phyloP scores from a whole-genome alignment of 2,113 vertebrate genomes.

The Notiomystis cincta region DNA sequence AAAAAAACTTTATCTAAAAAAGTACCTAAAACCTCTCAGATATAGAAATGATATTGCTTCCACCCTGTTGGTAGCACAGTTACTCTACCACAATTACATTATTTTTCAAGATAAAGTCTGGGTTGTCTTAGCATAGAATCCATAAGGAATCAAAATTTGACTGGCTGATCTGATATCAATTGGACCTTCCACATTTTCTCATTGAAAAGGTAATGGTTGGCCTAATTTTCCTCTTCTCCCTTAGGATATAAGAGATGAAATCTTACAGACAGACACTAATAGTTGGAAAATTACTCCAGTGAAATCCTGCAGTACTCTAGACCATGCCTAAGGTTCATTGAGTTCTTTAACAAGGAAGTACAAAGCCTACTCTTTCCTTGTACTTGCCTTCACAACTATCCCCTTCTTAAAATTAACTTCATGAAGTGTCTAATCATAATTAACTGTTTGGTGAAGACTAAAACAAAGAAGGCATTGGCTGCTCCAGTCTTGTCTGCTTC shows the following conservation, averaged over 20 bases:
- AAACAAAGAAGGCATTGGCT: neutral
- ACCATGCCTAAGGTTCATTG: neutral
- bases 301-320: neutral
- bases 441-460: neutral
- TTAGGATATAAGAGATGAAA: neutral
- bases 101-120: neutral
- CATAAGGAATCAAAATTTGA: neutral
- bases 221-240: neutral
- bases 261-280: neutral
- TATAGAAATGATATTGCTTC: neutral
- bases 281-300: neutral
- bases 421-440: neutral
- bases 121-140: neutral
- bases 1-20: neutral
- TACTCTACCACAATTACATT: neutral
- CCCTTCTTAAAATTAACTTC: neutral
- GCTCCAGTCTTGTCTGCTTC: neutral
- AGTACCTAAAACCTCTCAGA: neutral
- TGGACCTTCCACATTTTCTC: neutral
- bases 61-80: neutral
- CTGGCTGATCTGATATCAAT: neutral
- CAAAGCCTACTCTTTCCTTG: neutral
- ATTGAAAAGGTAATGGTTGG: neutral
- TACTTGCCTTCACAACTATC: neutral
- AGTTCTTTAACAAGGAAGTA: neutral